Base-by-base conservation (phyloP, 2,888 invertebrate species). In the Saturnia japonica region DNA sequence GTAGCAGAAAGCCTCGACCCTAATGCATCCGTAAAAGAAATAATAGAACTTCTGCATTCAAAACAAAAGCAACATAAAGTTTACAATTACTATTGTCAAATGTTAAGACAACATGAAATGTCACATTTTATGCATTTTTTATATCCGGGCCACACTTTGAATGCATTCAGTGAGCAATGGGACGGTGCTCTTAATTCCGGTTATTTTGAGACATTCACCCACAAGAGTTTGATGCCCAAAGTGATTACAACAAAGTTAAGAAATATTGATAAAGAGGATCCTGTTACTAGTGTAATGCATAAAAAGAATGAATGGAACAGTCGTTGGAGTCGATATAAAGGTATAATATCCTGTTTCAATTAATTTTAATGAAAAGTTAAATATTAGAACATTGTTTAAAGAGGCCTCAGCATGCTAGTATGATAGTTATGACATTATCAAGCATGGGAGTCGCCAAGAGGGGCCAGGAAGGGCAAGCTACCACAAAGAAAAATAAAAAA, bases 181-280 rank as follows among this genome's bases (percentile, higher is more conserved):
- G 88, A 91, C 70, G 94, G 94, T 4, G 85, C 85, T 7, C 79
- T 93, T 0, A 81, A 81, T 19, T 74, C 83, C 0, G 85, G 87
- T 16, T 93, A 86, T 72, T 93, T 91, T 78, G 89, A 93, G 76
- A 79, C 79, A 45, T 88, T 93, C 72, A 75, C 85, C 14, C 88
- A 90, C 72, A 90, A 84, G 75, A 88, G 90, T 75, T 76, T 87
- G 22, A 76, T 85, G 64, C 93, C 94, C 1, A 88, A 86, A 76
- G 85, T 91, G 62, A 84, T 93, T 70, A 83, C 88, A 14, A 75
- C 84, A 28, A 73, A 73, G 12, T 74, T 89, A 28, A 74, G 72
- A 1, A 80, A 89, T 75, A 74, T 83, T 14, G 80, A 79, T 8
- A 82, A 78, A 72, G 72, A 76, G 71, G 94, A 94, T 79, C 91